A percentile compares a stretch with the other conserved stretches of the same genome.
Evolutionary conservation across 2,797 vertebrate genomes (phyloP).

Genomic region (Dermochelys coriacea): DNA sequence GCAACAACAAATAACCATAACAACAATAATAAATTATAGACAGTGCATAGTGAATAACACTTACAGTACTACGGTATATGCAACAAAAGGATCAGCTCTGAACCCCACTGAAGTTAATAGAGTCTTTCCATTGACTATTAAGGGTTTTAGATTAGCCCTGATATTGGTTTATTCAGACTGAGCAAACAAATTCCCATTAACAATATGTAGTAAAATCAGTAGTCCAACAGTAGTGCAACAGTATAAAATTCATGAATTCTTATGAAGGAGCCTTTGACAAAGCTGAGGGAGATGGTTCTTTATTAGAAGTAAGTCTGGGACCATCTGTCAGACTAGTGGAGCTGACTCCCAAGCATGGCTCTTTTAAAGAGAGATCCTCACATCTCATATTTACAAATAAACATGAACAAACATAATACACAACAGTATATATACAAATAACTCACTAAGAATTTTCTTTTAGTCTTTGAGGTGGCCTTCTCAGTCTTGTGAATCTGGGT

Average conservation of each 20-base stretch:
- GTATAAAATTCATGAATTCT: no score
- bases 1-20: neutral
- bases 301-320: no score
- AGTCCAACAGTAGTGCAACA: neutral
- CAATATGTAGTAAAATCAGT: constrained; percentile 6
- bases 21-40: neutral
- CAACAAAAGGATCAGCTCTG: neutral
- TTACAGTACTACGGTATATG: neutral
- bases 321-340: no score
- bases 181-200: neutral
- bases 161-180: neutral
- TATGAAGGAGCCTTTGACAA: no score
- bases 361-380: neutral
- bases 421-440: neutral
- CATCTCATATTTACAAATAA: neutral
- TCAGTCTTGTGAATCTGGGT: neutral
- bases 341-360: neutral
- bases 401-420: neutral
- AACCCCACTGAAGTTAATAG: neutral
- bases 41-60: neutral
- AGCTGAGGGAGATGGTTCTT: no score
- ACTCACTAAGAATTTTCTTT: neutral
- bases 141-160: neutral
- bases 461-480: neutral
- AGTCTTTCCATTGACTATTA: neutral